Percentiles rank a stretch among this genome's conserved stretches.
phyloP scores from a whole-genome alignment of 1,140 invertebrate species.

The Rhagoletis pomonella region DNA sequence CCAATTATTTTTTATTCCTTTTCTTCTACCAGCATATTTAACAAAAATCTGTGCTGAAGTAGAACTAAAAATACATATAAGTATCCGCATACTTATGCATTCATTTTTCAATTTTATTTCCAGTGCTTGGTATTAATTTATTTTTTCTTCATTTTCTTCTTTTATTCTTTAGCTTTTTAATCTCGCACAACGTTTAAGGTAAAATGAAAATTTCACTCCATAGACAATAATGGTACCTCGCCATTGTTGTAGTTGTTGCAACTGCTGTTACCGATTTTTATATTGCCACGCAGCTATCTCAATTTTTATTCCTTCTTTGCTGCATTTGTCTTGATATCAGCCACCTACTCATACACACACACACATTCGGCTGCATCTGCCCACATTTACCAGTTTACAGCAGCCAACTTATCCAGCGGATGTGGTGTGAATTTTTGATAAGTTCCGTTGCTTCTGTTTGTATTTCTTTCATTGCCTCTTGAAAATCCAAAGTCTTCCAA shows the following conservation, averaged over 20 bases:
- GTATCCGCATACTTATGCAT: too few relatives aligned
- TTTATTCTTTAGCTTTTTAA: slow-evolving; percentile 11
- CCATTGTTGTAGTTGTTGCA: background rate
- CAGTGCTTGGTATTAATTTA: background rate
- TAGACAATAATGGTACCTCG: background rate
- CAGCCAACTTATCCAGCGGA: background rate
- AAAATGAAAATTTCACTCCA: background rate
- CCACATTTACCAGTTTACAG: background rate
- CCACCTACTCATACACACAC: background rate
- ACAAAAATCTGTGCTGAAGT: too few relatives aligned
- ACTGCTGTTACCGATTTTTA: background rate
- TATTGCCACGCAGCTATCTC: slow-evolving; percentile 11
- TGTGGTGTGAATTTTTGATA: slow-evolving; percentile 41
- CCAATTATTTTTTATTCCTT: too few relatives aligned
- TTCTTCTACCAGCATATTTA: too few relatives aligned
- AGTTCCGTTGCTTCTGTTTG: background rate
- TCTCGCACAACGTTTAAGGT: background rate
- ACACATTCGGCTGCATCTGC: background rate
- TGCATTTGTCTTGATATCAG: background rate
- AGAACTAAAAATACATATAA: too few relatives aligned
- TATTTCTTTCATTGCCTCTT: background rate
- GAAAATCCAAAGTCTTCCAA: background rate
- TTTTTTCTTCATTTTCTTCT: background rate
- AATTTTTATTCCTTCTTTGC: background rate
- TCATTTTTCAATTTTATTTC: background rate